These are phyloP conservation scores for Aphyosemion australe DNA, from an alignment of 2,113 vertebrate species.

Conservation along the genomic window DNA sequence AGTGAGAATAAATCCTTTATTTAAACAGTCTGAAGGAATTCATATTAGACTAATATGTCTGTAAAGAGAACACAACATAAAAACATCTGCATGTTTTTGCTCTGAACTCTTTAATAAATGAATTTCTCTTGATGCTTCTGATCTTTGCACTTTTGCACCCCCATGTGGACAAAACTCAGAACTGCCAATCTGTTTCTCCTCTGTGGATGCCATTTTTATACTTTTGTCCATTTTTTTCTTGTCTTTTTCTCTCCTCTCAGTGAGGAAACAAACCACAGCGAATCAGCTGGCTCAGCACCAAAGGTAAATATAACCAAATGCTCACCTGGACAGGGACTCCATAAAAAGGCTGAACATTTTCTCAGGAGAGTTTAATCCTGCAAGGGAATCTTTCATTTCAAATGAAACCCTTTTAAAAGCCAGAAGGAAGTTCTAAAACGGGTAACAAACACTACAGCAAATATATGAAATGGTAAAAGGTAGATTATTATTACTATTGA, in stretches of 20 bases:
- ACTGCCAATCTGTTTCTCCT: neutral
- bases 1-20: no score
- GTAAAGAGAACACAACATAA: no score
- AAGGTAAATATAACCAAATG: conserved; percentile 82
- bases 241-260: conserved; percentile 60
- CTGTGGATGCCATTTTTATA: no score
- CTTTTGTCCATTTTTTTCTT: neutral
- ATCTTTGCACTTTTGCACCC: no score
- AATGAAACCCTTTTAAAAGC: neutral
- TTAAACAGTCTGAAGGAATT: no score
- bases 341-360: neutral
- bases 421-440: neutral
- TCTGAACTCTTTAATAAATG: no score
- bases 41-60: no score
- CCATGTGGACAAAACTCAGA: conserved; percentile 9
- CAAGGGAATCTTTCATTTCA: neutral
- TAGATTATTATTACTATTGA: no score
- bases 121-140: no score
- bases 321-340: neutral
- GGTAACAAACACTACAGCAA: no score
- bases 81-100: no score
- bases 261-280: conserved; percentile 85
- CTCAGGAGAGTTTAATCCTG: neutral
- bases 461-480: no score
- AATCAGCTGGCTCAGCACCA: conserved; percentile 76